Percentiles rank a stretch among this genome's conserved stretches.
phyloP scores from a whole-genome alignment of 1,140 invertebrate genomes.

The Sarcophaga peregrina region DNA sequence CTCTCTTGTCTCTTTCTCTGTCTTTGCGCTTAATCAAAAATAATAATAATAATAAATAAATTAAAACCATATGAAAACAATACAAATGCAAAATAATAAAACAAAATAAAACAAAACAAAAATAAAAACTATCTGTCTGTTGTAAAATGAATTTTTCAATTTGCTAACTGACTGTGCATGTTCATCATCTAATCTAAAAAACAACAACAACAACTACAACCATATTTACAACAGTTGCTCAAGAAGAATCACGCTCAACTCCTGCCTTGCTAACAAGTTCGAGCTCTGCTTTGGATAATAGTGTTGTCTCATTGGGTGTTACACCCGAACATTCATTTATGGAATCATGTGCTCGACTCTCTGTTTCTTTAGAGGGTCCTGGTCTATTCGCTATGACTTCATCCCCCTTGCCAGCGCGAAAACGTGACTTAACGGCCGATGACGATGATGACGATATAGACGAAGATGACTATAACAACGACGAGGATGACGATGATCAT shows the following conservation, averaged over 20 bases:
- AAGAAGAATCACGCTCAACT: conserved; percentile 88
- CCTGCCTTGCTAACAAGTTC: conserved; percentile 79
- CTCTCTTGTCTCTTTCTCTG: neutral
- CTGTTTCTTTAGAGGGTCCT: conserved; percentile 81
- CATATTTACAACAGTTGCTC: conserved; percentile 59
- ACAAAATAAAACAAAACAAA: conserved; percentile 27
- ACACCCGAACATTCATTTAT: conserved; percentile 86
- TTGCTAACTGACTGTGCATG: conserved; percentile 3
- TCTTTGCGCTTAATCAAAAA: neutral
- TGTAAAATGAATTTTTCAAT: neutral
- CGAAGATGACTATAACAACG: conserved; percentile 44
- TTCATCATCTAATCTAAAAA: conserved; percentile 41
- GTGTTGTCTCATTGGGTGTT: conserved; percentile 76
- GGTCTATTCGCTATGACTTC: conserved; percentile 63
- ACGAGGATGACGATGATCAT: conserved; percentile 49
- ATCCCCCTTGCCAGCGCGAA: conserved; percentile 56
- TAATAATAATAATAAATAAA: neutral
- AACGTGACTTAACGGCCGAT: conserved; percentile 49
- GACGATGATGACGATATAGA: conserved; percentile 58
- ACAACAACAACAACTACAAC: conserved; percentile 16
- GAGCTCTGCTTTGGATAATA: conserved; percentile 68
- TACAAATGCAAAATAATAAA: neutral
- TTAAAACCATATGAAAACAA: neutral
- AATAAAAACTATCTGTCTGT: conserved; percentile 39
- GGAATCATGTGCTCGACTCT: conserved; percentile 86